Percentiles rank a stretch among this genome's conserved stretches.
phyloP scores from a whole-genome alignment of 2,113 vertebrate species.

The Otis tarda region DNA sequence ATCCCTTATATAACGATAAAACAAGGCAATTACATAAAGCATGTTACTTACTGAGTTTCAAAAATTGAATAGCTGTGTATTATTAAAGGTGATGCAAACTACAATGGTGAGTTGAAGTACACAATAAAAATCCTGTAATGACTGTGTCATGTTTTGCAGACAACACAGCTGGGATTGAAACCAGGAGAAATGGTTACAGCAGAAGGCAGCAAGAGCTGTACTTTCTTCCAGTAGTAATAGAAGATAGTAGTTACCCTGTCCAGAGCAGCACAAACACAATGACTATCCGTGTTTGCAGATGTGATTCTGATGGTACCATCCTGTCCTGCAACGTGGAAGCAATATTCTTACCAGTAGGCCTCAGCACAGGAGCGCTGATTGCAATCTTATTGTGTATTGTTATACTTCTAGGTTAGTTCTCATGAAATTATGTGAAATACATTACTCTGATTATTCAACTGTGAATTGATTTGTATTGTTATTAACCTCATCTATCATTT shows the following conservation, averaged over 20 bases:
- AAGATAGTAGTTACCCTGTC: conserved; percentile 92
- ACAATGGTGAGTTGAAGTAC: background rate
- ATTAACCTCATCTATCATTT: background rate
- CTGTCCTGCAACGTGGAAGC: conserved; percentile 95
- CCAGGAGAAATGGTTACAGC: conserved; percentile 86
- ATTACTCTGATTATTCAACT: background rate
- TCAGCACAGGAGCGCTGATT: conserved; percentile 94
- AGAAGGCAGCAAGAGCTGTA: conserved; percentile 90
- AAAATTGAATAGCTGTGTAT: background rate
- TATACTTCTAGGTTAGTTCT: conserved; percentile 90
- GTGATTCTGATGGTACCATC: conserved; percentile 87
- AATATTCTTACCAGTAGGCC: conserved; percentile 93
- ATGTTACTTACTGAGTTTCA: background rate
- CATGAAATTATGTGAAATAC: background rate
- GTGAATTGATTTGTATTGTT: background rate
- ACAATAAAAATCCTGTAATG: background rate
- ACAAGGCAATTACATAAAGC: background rate
- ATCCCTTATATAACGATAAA: background rate
- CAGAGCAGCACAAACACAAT: conserved; percentile 95
- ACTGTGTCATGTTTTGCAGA: conserved; percentile 79
- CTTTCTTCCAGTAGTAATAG: conserved; percentile 88
- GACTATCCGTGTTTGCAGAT: conserved; percentile 93
- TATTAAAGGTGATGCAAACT: background rate
- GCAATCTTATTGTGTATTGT: conserved; percentile 94
- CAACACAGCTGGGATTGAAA: conserved; percentile 93